Conservation (phyloP, 2,797 vertebrate species). For the Zalophus californianus region DNA sequence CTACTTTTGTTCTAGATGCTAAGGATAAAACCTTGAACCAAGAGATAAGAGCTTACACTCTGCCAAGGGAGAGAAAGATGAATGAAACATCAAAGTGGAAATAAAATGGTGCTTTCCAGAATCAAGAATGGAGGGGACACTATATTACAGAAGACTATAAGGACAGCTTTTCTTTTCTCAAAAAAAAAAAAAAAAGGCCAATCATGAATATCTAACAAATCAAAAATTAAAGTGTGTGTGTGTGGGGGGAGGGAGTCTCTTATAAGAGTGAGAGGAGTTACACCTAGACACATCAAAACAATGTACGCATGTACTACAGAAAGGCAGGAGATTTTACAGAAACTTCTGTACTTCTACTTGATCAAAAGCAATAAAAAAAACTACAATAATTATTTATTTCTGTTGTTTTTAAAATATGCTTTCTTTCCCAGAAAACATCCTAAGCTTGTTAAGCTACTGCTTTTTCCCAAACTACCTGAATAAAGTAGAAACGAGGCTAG, state of each 20-base stretch:
- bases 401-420: not conserved
- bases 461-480: constrained; percentile 17
- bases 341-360: not conserved
- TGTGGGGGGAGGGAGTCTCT: not conserved
- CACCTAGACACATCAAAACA: not conserved
- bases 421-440: constrained; percentile 5
- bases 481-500: constrained; percentile 62
- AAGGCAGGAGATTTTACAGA: not conserved
- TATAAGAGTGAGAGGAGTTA: not conserved
- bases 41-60: not conserved
- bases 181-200: not conserved
- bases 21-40: not conserved
- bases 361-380: not conserved
- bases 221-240: not conserved
- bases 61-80: not conserved
- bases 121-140: not conserved
- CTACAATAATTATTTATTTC: not conserved
- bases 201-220: not conserved
- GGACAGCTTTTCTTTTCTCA: not conserved
- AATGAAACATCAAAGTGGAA: not conserved
- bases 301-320: not conserved
- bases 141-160: not conserved
- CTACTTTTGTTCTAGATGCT: constrained; percentile 27
- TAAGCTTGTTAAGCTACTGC: not conserved
- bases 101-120: constrained; percentile 15